Conservation (phyloP, 2,797 vertebrate species). For the Oreochromis mossambicus region DNA sequence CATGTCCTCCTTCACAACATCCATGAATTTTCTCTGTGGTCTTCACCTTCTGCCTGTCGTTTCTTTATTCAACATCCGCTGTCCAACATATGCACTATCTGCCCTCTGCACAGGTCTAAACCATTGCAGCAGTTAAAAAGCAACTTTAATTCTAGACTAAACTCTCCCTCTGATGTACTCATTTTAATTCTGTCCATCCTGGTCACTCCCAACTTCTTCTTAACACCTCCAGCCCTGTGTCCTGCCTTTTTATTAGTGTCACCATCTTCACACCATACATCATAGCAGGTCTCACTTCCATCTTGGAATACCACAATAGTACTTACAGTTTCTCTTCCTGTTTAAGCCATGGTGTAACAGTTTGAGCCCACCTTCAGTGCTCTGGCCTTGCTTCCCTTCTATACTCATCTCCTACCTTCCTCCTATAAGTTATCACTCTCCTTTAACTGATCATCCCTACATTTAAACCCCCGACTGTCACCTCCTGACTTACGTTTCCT, state of each 20-base stretch:
- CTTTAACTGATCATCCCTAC: neutral
- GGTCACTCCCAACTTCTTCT: fast-evolving
- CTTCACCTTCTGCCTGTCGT: neutral
- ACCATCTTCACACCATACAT: neutral
- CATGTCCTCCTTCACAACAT: neutral
- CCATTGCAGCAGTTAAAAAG: neutral
- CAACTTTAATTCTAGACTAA: neutral
- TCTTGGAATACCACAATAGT: neutral
- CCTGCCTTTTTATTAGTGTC: neutral
- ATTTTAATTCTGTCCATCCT: neutral
- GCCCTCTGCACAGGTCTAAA: neutral
- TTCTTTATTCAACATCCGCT: neutral
- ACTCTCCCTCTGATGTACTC: neutral
- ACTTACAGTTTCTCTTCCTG: neutral
- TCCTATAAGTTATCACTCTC: neutral
- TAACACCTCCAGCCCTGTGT: neutral
- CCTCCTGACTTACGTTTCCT: neutral
- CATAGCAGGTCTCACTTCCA: neutral
- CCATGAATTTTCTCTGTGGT: neutral
- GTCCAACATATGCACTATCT: neutral
- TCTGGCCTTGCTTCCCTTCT: neutral
- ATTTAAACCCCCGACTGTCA: neutral
- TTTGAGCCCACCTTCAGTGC: neutral
- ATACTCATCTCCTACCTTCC: neutral
- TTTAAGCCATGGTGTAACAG: fast-evolving